Evolutionary conservation across 1,140 invertebrate species (phyloP).

Genomic region (Schlechtendalia chinensis): DNA sequence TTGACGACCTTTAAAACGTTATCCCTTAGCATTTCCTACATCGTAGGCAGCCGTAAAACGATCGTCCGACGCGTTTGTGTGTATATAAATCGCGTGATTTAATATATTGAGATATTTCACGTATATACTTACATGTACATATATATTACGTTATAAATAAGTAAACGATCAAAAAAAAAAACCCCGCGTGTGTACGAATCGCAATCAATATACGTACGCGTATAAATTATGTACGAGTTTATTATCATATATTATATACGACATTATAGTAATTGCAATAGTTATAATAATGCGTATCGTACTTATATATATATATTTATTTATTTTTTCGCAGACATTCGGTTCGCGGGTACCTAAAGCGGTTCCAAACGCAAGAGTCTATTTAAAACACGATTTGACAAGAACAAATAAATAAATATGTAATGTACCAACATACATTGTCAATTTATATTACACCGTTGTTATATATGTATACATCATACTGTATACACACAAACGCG

Average conservation of each 20-base stretch:
- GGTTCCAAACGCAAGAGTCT: background rate
- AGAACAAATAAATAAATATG: background rate
- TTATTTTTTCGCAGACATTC: no score
- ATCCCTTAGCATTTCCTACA: no score
- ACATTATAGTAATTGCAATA: slow-evolving; percentile 16
- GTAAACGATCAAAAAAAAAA: background rate
- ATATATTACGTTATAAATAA: background rate
- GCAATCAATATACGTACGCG: background rate
- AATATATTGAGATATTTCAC: no score
- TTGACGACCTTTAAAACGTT: no score
- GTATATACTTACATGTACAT: no score
- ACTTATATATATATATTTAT: background rate
- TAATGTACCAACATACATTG: background rate
- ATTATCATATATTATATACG: background rate
- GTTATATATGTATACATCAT: background rate
- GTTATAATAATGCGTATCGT: background rate
- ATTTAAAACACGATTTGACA: slow-evolving; percentile 26
- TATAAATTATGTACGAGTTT: background rate
- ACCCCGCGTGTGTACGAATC: background rate
- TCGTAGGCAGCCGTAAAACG: background rate
- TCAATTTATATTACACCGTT: background rate
- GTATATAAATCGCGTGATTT: no score
- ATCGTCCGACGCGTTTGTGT: background rate
- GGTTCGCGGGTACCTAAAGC: no score
- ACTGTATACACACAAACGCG: background rate